phyloP scores from a whole-genome alignment of 2,113 vertebrate species.

The Eretmodus cyanostictus region DNA sequence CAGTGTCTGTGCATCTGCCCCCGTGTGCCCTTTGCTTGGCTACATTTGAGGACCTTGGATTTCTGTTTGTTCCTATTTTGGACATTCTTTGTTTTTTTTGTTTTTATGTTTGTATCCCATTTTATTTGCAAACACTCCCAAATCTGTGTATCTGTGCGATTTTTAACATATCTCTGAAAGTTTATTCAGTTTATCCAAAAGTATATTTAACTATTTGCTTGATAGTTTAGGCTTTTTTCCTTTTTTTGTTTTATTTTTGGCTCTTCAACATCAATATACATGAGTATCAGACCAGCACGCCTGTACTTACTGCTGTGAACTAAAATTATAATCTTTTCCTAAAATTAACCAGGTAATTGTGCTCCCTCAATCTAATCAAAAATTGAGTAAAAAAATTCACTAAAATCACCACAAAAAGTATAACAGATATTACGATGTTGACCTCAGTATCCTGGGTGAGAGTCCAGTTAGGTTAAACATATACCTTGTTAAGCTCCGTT shows the following conservation, averaged over 20 bases:
- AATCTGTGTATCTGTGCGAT: not conserved
- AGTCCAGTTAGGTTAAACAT: not conserved
- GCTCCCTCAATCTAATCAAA: not conserved
- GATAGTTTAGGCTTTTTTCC: not conserved
- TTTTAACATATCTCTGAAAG: not conserved
- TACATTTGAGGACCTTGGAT: not conserved
- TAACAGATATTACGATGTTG: not conserved
- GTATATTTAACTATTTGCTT: not conserved
- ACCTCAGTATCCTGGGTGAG: not conserved
- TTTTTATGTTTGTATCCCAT: not conserved
- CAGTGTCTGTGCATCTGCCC: not conserved
- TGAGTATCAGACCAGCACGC: not conserved
- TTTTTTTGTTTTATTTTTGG: not conserved
- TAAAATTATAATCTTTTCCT: not conserved
- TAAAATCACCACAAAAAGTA: not conserved
- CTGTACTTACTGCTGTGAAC: not conserved
- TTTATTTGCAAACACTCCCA: not conserved
- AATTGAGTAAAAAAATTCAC: rapidly evolving
- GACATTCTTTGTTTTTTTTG: not conserved
- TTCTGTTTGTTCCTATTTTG: not conserved
- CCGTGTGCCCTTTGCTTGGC: not conserved
- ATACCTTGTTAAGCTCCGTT: not conserved
- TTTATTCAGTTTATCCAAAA: not conserved
- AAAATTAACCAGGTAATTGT: not conserved
- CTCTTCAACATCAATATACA: not conserved